A percentile compares a stretch with the other conserved stretches of the same genome.
Conservation (phyloP, 2,888 invertebrate genomes). For the Digitonthophagus gazella region DNA sequence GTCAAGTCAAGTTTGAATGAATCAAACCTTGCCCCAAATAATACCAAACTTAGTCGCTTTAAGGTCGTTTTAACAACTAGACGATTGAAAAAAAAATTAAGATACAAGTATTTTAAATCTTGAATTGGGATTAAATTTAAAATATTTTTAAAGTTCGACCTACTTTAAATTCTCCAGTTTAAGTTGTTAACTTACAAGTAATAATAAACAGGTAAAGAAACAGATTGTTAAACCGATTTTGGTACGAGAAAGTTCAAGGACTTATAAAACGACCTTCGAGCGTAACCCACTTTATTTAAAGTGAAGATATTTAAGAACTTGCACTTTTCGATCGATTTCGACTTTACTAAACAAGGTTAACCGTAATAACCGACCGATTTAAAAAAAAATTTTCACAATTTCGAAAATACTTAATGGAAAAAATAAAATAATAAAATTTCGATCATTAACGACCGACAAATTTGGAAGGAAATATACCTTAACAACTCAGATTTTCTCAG, state of each 20-base stretch:
- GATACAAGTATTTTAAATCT: neutral
- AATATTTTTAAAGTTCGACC: too few relatives aligned
- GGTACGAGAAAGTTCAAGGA: constrained; percentile 22
- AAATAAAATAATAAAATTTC: too few relatives aligned
- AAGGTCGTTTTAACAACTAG: constrained; percentile 28
- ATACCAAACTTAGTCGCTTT: constrained; percentile 21
- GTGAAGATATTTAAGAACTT: neutral
- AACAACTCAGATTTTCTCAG: too few relatives aligned
- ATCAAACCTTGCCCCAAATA: constrained; percentile 36
- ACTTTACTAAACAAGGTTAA: too few relatives aligned
- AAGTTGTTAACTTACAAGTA: neutral
- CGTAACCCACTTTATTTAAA: neutral
- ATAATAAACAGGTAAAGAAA: neutral
- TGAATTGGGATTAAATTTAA: too few relatives aligned
- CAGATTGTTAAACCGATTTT: neutral
- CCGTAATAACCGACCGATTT: neutral
- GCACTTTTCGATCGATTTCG: neutral
- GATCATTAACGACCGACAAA: too few relatives aligned
- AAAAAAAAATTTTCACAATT: too few relatives aligned
- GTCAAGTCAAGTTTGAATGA: constrained; percentile 8
- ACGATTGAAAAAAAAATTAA: neutral
- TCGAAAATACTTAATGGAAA: too few relatives aligned
- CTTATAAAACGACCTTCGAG: neutral
- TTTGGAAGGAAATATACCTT: too few relatives aligned
- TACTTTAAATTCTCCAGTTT: too few relatives aligned